Evolutionary conservation across 2,797 vertebrate species (phyloP), one percentile per base, ranked within the genome.

Genomic region (Cirrhinus molitorella): DNA sequence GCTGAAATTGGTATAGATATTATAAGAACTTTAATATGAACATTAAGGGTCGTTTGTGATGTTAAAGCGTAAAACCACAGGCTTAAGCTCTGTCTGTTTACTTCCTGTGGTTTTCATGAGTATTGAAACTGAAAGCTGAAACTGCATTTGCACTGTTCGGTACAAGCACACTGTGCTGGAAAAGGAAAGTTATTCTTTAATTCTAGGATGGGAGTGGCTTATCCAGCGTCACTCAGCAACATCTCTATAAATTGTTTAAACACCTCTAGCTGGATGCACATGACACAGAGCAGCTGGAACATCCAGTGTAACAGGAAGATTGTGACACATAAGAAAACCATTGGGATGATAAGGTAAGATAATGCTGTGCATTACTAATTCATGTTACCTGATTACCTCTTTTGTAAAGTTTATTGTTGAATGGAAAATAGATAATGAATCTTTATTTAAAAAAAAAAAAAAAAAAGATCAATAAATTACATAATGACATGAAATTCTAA

Each of bases 101-200:
- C 10, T 37, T 77, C 45, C 14, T 34, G 25, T 31, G 28, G 9
- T 5, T 74, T 87, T 87, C 53, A 7, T 47, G 13, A 23, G 43
- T n/a, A 87, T 17, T 80, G 86, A 87, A 87, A 85, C 53, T 66
- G 83, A 87, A 87, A 85, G 53, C n/a, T 87, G 81, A 47, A 7
- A 10, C 28, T 59, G 67, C 0, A 3, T 55, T 45, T 13, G n/a
- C 40, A 25, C 43, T 40, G 63, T n/a, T 65, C 5, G 11, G 66
- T 70, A 23, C 5, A 55, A 59, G 16, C 19, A 2, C 23, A 23
- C 8, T 10, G 51, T 19, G 10, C 66, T 16, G 53, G 45, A 55
- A 65, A 61, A 11, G 5, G 17, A 79, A 79, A 53, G 25, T 51
- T 83, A 31, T 28, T 28, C 4, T 45, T 1, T 9, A 4, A 28